These are phyloP conservation scores for Ophion obscuratus DNA, from an alignment of 2,888 invertebrate genomes.

Conservation along the genomic window DNA sequence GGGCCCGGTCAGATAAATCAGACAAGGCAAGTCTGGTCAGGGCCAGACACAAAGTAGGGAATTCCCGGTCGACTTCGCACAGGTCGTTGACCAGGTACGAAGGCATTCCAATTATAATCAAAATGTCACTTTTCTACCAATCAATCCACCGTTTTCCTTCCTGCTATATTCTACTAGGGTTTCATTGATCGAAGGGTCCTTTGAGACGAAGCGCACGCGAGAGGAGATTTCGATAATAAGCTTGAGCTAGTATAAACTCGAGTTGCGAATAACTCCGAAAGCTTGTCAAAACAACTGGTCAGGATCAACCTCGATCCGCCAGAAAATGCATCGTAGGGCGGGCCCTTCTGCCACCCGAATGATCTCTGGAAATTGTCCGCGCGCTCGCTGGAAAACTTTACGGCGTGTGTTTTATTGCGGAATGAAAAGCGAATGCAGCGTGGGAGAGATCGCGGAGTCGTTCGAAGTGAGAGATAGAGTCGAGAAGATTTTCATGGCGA, in stretches of 20 bases:
- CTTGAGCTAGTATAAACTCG: background rate
- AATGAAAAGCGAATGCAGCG: background rate
- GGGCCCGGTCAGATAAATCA: no score
- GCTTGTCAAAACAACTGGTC: conserved; percentile 39
- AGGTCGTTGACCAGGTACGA: no score
- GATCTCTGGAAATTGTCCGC: conserved; percentile 21
- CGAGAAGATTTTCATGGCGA: background rate
- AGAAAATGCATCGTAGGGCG: background rate
- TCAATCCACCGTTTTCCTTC: background rate
- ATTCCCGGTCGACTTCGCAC: no score
- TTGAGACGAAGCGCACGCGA: conserved; percentile 16
- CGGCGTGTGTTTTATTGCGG: background rate
- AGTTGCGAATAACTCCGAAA: background rate
- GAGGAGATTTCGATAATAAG: background rate
- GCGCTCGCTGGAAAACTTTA: background rate
- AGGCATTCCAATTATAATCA: no score
- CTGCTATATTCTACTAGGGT: background rate
- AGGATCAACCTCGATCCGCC: conserved; percentile 34
- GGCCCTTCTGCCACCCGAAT: background rate
- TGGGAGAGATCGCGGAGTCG: background rate
- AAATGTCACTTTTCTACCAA: no score
- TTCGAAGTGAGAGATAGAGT: conserved; percentile 10
- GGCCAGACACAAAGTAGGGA: no score
- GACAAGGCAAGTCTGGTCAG: no score
- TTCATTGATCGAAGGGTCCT: background rate